Evolutionary conservation across 2,113 vertebrate species (phyloP), one percentile per base, ranked within the genome.

Genomic region (Pelodiscus sinensis): DNA sequence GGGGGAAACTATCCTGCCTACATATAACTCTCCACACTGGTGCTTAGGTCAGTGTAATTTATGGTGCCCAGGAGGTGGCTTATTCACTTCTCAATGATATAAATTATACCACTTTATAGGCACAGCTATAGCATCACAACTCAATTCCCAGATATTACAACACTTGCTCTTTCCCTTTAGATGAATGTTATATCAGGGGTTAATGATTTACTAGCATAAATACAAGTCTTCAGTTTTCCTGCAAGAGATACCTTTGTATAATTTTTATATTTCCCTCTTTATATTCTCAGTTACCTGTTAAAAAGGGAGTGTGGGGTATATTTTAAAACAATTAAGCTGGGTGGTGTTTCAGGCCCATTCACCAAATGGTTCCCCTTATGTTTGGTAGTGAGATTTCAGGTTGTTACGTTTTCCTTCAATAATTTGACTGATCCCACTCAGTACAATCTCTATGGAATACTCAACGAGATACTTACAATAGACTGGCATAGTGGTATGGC

Each of bases 81-180:
- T 6, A 44, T 44, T 44, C 44, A 44, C 44, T 44, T 44, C 44
- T 44, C 44, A 44, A 6, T 44, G 44, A 44, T 44, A 44, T 44
- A 44, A 44, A 44, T 44, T 44, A 44, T 44, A 44, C 44, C 44
- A 44, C 44, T 44, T 5, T 44, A 44, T 44, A 44, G 44, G 44
- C 44, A 5, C 44, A 44, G 44, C 44, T 6, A 44, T 44, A 44
- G 44, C 44, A 44, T 44, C 44, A 95, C 96, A 95, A 93, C 90
- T 95, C 86, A 87, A 44, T 88, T 91, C 82, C 91, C 96, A 97
- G 95, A 96, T 97, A 93, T 96, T 96, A 89, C 52, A 90, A 82
- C 52, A 89, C 38, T 92, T 80, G 83, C 89, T 44, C 73, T 85
- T 96, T 86, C n/a, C 84, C 11, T 87, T 73, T 78, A 95, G 87